Evolutionary conservation across 2,888 invertebrate genomes (phyloP), one percentile per base, ranked within the genome.

Genomic region (Heliconius hortense): DNA sequence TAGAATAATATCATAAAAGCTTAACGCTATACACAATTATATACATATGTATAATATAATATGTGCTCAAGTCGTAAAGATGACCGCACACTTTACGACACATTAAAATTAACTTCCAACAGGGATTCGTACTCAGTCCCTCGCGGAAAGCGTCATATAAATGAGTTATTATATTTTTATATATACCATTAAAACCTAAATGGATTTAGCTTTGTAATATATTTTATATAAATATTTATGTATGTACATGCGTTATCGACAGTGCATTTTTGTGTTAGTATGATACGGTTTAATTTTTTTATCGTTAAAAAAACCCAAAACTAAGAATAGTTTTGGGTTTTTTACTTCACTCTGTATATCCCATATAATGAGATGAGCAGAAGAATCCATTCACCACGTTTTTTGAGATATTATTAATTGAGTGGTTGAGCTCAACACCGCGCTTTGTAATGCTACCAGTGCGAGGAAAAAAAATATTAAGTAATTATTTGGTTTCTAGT

Each of bases 61-160:
- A 48, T 7, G 48, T 21, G 48, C n/a, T 26, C 18, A 4, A 56
- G 53, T 59, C 70, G 18, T 71, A 71, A 71, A 56, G 70, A 71
- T 71, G 60, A 70, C 70, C 70, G 70, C 53, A 59, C 70, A 35
- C 70, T 71, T 71, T 71, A 71, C 39, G 70, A 60, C 39, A 31
- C 59, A 71, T 71, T 60, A 71, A 71, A 71, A 71, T 71, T 71
- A 71, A 71, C 70, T 59, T 60, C 60, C 59, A 59, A 71, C 70
- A 71, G 70, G 70, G 70, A 71, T 71, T 59, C 70, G 70, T 71
- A 71, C 70, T 71, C 70, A 71, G 70, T 71, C 70, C 70, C 70
- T 60, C 70, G 70, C 70, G 70, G 60, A 39, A 60, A 71, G 59
- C 60, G n/a, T 60, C 70, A 59, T 24, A 71, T 71, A 71, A 71